Evolutionary conservation across 2,888 invertebrate species (phyloP), one percentile per base, ranked within the genome.

Genomic region (Portevinia maculata): DNA sequence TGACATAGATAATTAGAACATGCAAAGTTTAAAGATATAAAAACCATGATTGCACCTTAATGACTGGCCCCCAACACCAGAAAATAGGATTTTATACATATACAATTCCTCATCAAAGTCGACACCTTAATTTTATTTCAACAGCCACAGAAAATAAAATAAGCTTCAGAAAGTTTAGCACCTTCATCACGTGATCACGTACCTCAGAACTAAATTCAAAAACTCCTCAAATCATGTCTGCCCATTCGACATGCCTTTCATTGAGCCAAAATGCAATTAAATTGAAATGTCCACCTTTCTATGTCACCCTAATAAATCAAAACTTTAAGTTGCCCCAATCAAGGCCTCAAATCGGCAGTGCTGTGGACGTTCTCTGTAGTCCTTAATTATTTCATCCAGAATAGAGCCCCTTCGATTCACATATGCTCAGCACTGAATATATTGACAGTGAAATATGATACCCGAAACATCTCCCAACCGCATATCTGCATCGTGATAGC

Each of bases 361-460:
- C n/a, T 1, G n/a, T n/a, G n/a, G n/a, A 28, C 15, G 28, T 55
- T 67, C 39, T 48, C 5, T 6, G 2, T 13, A 9, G 11, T 41
- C 21, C 15, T 13, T 34, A 21, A 24, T 64, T 13, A 21, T n/a
- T 41, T 13, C 24, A 24, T 24, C 5, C n/a, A n/a, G n/a, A n/a
- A n/a, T 24, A 24, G 24, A 24, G 24, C 5, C 44, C 13, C 13
- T 6, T 11, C 3, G 13, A 13, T 15, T n/a, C n/a, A 13, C 44
- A 34, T 34, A 28, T 44, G n/a, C 46, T 39, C 5, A n/a, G n/a
- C 44, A 32, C 46, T 8, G 13, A 55, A 62, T 62, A 73, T 81
- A 81, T 81, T 81, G 76, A 81, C 81, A 76, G 70, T 60, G 70
- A 65, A 71, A 81, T 76, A 70, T 28, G 81, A 81, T 81, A 81